phyloP scores from a whole-genome alignment of 2,113 vertebrate genomes.

The Mobula hypostoma region DNA sequence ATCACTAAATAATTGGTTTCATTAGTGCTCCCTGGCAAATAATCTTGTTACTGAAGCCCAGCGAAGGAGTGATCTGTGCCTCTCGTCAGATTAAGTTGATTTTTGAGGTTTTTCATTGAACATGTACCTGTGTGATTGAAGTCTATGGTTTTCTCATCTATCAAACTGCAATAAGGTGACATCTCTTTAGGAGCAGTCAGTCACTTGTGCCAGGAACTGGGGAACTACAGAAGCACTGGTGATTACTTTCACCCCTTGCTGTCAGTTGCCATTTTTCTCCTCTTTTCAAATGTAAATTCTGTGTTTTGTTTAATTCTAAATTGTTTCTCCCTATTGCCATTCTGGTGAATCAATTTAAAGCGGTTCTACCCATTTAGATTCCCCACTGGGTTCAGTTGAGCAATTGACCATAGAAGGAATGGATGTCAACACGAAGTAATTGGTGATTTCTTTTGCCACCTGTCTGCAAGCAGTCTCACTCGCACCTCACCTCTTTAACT shows the following conservation, averaged over 20 bases:
- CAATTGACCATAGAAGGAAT: no score
- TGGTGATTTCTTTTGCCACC: background rate
- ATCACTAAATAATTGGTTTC: constrained; percentile 16
- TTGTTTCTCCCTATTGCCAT: background rate
- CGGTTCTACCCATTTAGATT: background rate
- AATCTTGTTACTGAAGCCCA: background rate
- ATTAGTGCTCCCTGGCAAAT: background rate
- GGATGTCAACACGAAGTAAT: no score
- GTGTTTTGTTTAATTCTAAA: background rate
- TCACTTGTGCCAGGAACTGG: constrained; percentile 6
- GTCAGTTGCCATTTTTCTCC: background rate
- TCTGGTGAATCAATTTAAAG: no score
- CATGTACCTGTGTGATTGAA: constrained; percentile 31
- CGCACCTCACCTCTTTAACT: background rate
- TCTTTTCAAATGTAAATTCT: background rate
- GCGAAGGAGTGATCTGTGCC: constrained; percentile 1
- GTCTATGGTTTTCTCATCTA: constrained; percentile 19
- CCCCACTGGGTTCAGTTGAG: background rate
- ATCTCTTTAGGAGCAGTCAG: background rate
- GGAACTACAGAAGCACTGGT: background rate
- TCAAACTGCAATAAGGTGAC: background rate
- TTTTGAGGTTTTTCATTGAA: constrained; percentile 16
- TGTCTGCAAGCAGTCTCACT: no score
- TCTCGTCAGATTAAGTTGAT: background rate
- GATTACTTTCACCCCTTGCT: constrained; percentile 4